Evolutionary conservation across 2,888 invertebrate species (phyloP).

Genomic region (Hypomecis punctinalis): DNA sequence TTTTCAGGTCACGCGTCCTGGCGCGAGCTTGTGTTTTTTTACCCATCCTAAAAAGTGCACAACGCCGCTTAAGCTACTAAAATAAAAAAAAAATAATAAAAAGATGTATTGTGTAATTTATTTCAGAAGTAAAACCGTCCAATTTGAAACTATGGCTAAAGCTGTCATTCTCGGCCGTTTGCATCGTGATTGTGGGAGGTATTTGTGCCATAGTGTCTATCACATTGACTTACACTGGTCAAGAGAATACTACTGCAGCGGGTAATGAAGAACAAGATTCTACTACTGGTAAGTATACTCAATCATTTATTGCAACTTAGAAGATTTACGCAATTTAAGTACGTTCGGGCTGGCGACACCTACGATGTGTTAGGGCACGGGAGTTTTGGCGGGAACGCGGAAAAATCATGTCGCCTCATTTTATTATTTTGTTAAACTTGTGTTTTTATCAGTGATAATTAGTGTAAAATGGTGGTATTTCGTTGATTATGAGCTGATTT

Average conservation of each 20-base stretch:
- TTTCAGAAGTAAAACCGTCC: slow-evolving; percentile 59
- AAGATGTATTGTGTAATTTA: slow-evolving; percentile 27
- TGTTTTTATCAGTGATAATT: no score
- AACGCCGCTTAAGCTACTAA: background rate
- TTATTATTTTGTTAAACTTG: no score
- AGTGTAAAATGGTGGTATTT: no score
- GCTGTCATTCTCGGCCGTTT: slow-evolving; percentile 60
- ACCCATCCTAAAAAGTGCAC: background rate
- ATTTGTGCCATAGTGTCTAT: slow-evolving; percentile 63
- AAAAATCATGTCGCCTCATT: no score
- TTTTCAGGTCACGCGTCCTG: no score
- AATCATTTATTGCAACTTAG: no score
- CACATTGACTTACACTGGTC: slow-evolving; percentile 52
- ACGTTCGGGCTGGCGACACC: no score
- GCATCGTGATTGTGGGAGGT: slow-evolving; percentile 61
- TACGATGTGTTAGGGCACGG: no score
- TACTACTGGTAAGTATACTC: slow-evolving; percentile 37
- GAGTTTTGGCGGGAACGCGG: no score
- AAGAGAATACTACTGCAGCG: slow-evolving; percentile 42
- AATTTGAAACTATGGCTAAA: slow-evolving; percentile 65
- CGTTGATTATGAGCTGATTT: no score
- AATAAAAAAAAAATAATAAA: background rate
- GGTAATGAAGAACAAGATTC: slow-evolving; percentile 43
- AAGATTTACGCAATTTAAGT: background rate
- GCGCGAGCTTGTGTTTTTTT: no score